phyloP scores from a whole-genome alignment of 1,140 invertebrate genomes.

The Platyura marginata region DNA sequence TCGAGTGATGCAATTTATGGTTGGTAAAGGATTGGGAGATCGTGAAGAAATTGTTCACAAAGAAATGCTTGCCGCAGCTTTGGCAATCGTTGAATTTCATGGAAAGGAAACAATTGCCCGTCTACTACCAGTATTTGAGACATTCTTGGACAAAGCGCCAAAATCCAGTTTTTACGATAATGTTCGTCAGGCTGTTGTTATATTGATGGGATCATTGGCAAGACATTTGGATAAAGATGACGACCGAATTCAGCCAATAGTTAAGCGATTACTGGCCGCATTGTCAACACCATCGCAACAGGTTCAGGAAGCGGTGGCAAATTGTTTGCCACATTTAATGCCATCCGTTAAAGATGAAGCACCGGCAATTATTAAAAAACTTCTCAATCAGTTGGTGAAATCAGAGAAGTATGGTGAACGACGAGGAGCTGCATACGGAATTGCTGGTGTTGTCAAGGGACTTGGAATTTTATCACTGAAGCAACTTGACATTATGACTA shows the following conservation, averaged over 20 bases:
- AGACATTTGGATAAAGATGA: constrained; percentile 86
- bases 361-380: constrained; percentile 66
- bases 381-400: constrained; percentile 75
- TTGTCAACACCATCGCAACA: constrained; percentile 92
- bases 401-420: constrained; percentile 91
- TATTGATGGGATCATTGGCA: constrained; percentile 91
- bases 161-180: constrained; percentile 82
- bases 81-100: constrained; percentile 77
- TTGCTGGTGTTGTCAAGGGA: constrained; percentile 83
- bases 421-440: constrained; percentile 69
- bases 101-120: constrained; percentile 63
- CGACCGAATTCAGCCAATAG: constrained; percentile 76
- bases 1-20: constrained; percentile 67
- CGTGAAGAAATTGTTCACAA: constrained; percentile 61
- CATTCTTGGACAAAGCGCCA: constrained; percentile 76
- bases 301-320: constrained; percentile 95
- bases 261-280: constrained; percentile 74
- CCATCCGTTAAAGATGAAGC: constrained; percentile 82
- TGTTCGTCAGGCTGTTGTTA: constrained; percentile 86
- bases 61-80: constrained; percentile 86
- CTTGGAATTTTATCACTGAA: constrained; percentile 91
- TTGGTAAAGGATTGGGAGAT: constrained; percentile 73
- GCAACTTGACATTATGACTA: constrained; percentile 90
- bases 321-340: constrained; percentile 86
- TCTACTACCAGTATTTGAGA: constrained; percentile 74